These are phyloP conservation scores for Nibea albiflora DNA, from an alignment of 2,113 vertebrate genomes.

Conservation along the genomic window DNA sequence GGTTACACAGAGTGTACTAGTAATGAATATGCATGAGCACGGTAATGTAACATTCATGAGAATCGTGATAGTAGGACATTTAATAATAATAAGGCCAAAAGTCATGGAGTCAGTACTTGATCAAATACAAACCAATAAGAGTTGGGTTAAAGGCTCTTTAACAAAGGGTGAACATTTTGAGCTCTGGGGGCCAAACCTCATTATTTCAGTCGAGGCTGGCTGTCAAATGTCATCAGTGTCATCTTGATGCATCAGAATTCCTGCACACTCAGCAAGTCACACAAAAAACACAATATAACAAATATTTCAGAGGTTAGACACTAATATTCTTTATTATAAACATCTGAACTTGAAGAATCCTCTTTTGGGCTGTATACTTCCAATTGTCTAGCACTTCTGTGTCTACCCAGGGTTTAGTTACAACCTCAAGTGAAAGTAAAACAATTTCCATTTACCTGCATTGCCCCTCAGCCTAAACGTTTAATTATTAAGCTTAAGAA, in stretches of 20 bases:
- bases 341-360: background rate
- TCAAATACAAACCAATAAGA: background rate
- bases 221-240: slow-evolving; percentile 19
- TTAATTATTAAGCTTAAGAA: background rate
- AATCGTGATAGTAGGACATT: background rate
- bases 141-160: background rate
- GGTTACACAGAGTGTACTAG: slow-evolving; percentile 3
- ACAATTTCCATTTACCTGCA: background rate
- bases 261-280: background rate
- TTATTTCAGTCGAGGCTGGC: slow-evolving; percentile 6
- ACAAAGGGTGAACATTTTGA: background rate
- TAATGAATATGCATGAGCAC: slow-evolving; percentile 16
- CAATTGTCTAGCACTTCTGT: background rate
- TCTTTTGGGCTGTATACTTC: background rate
- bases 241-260: slow-evolving; percentile 1
- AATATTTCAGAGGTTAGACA: background rate
- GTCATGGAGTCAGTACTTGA: background rate
- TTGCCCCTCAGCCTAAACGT: background rate
- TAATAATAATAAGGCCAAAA: slow-evolving; percentile 4
- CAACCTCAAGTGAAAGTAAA: no score
- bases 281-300: background rate
- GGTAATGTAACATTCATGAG: background rate
- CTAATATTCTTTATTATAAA: background rate
- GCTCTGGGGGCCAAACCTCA: slow-evolving; percentile 7
- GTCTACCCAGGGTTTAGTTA: background rate